Evolutionary conservation across 2,113 vertebrate genomes (phyloP), one percentile per base, ranked within the genome.

Genomic region (Peucedramus taeniatus): DNA sequence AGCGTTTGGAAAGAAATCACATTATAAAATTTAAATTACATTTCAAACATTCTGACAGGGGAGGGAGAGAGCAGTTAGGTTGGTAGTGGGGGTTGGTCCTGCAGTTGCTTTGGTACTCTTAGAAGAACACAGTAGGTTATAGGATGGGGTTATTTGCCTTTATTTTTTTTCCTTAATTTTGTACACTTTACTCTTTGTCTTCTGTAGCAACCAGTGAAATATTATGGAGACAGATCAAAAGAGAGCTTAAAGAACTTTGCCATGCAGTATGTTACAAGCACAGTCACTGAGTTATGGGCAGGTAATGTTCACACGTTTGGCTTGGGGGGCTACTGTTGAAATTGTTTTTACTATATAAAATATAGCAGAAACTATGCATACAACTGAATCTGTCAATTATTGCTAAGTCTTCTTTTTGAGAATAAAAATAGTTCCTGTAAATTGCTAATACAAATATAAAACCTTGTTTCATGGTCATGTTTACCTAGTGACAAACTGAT

Each of bases 181-280:
- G 50, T 53, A 47, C 72, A 68, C 21, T 45, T 33, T 87, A 37
- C 68, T 89, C 54, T 74, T 83, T 90, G 18, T 75, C 26, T 82
- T 89, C 49, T 92, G 0, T 83, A 99, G 99, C 98, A 97, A 97
- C 97, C 99, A 65, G 98, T 99, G 95, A 99, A 99, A 93, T 99
- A 98, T 66, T 98, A 94, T 10, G 98, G 98, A 51, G 99, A 99
- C 53, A 98, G 99, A 39, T 98, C 97, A 35, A 99, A 98, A 96
- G 97, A 99, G 31, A 98, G 98, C 83, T 97, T 99, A 56, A 97
- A 98, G 75, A 98, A 74, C 84, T 99, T 99, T 90, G 98, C 98
- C 87, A 99, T 99, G 99, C 98, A 98, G 28, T 99, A 99, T 94
- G 98, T 99, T 94, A 98, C 97, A 51, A 99, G 98, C 51, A 98